Evolutionary conservation across 1,140 invertebrate species (phyloP).

Genomic region (Drosophila paulistorum): DNA sequence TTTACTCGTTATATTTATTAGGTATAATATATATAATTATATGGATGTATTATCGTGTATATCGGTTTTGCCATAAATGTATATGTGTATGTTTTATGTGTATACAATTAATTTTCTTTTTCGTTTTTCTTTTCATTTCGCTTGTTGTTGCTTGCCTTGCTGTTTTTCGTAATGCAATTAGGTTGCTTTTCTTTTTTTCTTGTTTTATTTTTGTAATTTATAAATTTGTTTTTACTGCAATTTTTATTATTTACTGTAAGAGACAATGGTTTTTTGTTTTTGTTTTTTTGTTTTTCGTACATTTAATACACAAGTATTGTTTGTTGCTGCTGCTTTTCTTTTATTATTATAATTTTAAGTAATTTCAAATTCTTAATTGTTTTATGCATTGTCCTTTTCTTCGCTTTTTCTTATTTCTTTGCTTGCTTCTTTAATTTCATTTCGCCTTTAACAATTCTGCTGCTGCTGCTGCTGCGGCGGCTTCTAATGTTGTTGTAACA

Average conservation of each 20-base stretch:
- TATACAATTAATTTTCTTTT: slow-evolving; percentile 62
- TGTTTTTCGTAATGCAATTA: slow-evolving; percentile 46
- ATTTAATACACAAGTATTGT: slow-evolving; percentile 67
- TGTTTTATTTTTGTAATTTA: slow-evolving; percentile 36
- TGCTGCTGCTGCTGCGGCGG: slow-evolving; percentile 24
- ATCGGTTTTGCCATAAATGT: slow-evolving; percentile 74
- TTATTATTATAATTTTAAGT: slow-evolving; percentile 32
- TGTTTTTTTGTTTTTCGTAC: slow-evolving; percentile 41
- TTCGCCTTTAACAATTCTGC: slow-evolving; percentile 32
- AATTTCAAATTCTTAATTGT: slow-evolving; percentile 49
- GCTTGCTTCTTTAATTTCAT: slow-evolving; percentile 5
- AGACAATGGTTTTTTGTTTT: slow-evolving; percentile 49
- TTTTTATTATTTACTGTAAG: slow-evolving; percentile 30
- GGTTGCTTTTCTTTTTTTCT: slow-evolving; percentile 28
- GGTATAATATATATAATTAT: slow-evolving; percentile 75
- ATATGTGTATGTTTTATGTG: slow-evolving; percentile 50
- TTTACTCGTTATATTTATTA: slow-evolving; percentile 79
- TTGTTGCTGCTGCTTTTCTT: slow-evolving; percentile 25
- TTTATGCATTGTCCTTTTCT: slow-evolving; percentile 7
- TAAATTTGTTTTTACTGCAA: slow-evolving; percentile 37
- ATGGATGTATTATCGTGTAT: slow-evolving; percentile 74
- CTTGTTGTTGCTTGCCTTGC: slow-evolving; percentile 24
- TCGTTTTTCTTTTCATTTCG: slow-evolving; percentile 6
- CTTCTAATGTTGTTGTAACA: slow-evolving; percentile 20
- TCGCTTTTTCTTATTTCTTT: slow-evolving; percentile 1